A percentile compares a stretch with the other conserved stretches of the same genome.
These are phyloP conservation scores for Subanguina moxae DNA, from an alignment of 1,140 invertebrate species.

Conservation along the genomic window DNA sequence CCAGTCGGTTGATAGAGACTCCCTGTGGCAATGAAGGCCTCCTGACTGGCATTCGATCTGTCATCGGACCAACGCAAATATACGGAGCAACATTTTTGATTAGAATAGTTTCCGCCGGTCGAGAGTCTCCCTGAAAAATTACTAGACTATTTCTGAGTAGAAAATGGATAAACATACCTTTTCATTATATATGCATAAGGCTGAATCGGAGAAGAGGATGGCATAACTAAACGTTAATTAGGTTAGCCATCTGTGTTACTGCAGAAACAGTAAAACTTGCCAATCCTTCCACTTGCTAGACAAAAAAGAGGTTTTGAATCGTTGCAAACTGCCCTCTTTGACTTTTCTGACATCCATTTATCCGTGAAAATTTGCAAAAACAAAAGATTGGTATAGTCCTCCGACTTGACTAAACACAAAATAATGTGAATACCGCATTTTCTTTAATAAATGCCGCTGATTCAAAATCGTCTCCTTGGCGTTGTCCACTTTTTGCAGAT, in stretches of 20 bases:
- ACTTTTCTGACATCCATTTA: slow-evolving; percentile 38
- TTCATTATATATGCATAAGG: slow-evolving; percentile 36
- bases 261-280: too few species aligned
- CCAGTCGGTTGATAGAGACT: slow-evolving; percentile 49
- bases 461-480: too few species aligned
- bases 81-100: slow-evolving; percentile 52
- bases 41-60: slow-evolving; percentile 45
- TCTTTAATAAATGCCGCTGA: too few species aligned
- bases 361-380: too few species aligned
- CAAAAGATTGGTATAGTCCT: too few species aligned
- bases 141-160: neutral
- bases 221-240: slow-evolving; percentile 1
- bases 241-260: too few species aligned
- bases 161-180: slow-evolving; percentile 20
- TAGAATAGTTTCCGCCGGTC: slow-evolving; percentile 38
- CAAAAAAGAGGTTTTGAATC: slow-evolving; percentile 39
- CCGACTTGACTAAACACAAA: too few species aligned
- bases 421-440: too few species aligned
- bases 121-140: slow-evolving; percentile 39
- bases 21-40: slow-evolving; percentile 41
- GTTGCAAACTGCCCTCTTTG: slow-evolving; percentile 43
- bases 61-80: slow-evolving; percentile 51
- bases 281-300: slow-evolving; percentile 39
- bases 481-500: too few species aligned
- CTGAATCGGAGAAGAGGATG: slow-evolving; percentile 40